Percentiles rank a stretch among this genome's conserved stretches.
Conservation (phyloP, 2,113 vertebrate species). For the Ictalurus furcatus region DNA sequence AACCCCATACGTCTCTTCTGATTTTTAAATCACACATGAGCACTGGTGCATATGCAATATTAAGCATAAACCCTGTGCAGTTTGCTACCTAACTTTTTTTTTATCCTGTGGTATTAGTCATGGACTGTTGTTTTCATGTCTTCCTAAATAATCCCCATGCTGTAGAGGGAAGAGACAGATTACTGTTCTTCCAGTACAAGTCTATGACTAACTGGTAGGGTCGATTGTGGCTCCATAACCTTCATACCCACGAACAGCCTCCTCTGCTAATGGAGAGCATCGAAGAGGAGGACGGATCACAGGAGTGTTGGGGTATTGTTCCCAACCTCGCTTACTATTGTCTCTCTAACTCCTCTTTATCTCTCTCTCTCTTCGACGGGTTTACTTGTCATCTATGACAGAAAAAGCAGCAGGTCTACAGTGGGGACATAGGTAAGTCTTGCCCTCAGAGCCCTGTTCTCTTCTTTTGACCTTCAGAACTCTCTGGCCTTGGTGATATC, state of each 20-base stretch:
- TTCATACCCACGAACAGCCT: not conserved
- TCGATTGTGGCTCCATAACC: slow-evolving; percentile 10
- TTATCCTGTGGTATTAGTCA: not conserved
- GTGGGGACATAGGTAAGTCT: slow-evolving; percentile 79
- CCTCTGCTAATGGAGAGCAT: slow-evolving; percentile 31
- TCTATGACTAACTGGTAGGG: slow-evolving; percentile 9
- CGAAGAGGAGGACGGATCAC: slow-evolving; percentile 44
- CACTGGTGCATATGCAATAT: not conserved
- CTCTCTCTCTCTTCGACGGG: slow-evolving; percentile 68
- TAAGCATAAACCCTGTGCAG: slow-evolving; percentile 1
- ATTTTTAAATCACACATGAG: not conserved
- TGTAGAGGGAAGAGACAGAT: slow-evolving; percentile 1
- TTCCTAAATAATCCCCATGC: slow-evolving; percentile 10
- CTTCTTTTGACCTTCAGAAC: slow-evolving; percentile 38
- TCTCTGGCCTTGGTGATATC: slow-evolving; percentile 40
- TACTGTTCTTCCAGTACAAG: slow-evolving; percentile 27
- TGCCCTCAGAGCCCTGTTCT: slow-evolving; percentile 41
- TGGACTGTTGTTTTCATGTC: slow-evolving; percentile 26
- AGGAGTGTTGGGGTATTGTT: slow-evolving; percentile 55
- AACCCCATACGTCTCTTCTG: not conserved
- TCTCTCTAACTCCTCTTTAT: slow-evolving; percentile 77
- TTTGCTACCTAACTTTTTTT: not conserved
- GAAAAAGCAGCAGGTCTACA: slow-evolving; percentile 70
- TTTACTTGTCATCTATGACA: slow-evolving; percentile 74
- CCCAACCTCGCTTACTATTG: slow-evolving; percentile 61